A percentile compares a stretch with the other conserved stretches of the same genome.
Conservation (phyloP, 2,113 vertebrate species). For the Thamnaconus septentrionalis region DNA sequence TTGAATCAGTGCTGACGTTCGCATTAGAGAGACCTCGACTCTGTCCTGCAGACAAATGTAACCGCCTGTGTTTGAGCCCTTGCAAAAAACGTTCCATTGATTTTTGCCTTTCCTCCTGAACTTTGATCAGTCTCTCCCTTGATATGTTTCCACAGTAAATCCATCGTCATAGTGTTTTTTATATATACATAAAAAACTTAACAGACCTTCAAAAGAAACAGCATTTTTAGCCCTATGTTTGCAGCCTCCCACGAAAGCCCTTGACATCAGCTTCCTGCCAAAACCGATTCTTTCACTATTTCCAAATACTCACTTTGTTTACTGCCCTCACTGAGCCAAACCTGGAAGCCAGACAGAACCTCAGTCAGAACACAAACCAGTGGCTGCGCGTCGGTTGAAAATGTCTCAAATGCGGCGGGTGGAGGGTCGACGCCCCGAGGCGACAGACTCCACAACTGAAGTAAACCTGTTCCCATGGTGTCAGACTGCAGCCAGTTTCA, state of each 20-base stretch:
- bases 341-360: too few relatives aligned
- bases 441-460: neutral
- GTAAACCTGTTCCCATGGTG: constrained; percentile 17
- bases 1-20: too few relatives aligned
- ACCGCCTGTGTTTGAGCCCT: too few relatives aligned
- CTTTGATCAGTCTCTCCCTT: too few relatives aligned
- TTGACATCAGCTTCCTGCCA: too few relatives aligned
- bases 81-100: too few relatives aligned
- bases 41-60: too few relatives aligned
- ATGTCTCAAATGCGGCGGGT: neutral
- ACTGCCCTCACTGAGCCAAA: neutral
- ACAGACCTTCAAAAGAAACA: neutral
- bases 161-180: neutral
- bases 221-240: neutral
- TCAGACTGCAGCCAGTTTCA: constrained; percentile 11
- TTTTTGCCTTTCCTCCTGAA: too few relatives aligned
- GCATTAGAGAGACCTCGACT: too few relatives aligned
- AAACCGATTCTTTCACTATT: too few relatives aligned
- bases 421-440: neutral
- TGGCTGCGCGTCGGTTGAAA: neutral
- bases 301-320: too few relatives aligned
- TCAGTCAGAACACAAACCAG: neutral
- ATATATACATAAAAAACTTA: neutral
- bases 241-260: neutral
- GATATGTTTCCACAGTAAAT: too few relatives aligned